A percentile compares a stretch with the other conserved stretches of the same genome.
Evolutionary conservation across 2,797 vertebrate species (phyloP).

Genomic region (Premnoplex brunnescens): DNA sequence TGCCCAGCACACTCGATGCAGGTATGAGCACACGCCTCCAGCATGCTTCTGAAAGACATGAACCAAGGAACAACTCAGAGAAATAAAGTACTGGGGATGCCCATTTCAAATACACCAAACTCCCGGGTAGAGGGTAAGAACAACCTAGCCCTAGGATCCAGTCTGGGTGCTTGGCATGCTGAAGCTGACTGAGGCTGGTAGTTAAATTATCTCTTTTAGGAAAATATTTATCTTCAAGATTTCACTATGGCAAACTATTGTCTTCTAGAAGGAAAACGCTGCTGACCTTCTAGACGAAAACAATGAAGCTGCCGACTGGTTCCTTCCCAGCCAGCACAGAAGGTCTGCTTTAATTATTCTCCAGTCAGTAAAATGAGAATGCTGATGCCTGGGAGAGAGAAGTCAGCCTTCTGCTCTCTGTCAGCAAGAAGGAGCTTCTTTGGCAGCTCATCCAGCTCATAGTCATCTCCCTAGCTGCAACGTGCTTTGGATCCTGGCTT

Average conservation of each 20-base stretch:
- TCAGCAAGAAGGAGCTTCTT: neutral
- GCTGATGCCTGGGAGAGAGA: neutral
- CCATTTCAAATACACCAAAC: neutral
- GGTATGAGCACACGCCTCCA: constrained; percentile 47
- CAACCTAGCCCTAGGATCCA: neutral
- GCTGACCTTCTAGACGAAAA: neutral
- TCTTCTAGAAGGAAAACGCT: neutral
- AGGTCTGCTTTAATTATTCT: neutral
- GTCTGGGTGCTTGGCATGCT: neutral
- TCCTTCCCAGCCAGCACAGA: neutral
- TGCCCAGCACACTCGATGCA: constrained; percentile 82
- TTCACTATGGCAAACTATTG: neutral
- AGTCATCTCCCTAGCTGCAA: neutral
- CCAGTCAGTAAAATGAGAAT: neutral
- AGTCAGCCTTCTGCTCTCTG: neutral
- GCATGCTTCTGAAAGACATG: constrained; percentile 69
- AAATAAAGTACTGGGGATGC: neutral
- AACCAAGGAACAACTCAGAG: neutral
- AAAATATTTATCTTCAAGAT: neutral
- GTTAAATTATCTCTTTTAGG: neutral
- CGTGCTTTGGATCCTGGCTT: neutral
- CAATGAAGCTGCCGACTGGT: neutral
- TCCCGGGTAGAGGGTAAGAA: neutral
- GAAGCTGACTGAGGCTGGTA: neutral
- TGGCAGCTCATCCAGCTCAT: neutral